phyloP scores from a whole-genome alignment of 2,113 vertebrate species.

The Ramphastos sulfuratus region DNA sequence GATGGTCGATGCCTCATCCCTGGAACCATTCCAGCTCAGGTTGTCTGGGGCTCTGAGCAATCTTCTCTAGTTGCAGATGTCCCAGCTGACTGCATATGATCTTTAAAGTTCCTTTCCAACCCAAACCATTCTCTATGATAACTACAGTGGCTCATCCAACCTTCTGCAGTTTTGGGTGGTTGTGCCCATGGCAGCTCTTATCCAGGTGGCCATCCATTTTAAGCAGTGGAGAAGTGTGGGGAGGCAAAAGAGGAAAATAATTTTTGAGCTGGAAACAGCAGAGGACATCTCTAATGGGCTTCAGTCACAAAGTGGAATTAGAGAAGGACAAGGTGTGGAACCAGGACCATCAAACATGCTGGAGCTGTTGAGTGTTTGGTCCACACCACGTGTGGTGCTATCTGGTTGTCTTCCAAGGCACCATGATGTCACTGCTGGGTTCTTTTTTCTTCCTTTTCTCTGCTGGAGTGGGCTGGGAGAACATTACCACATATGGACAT shows the following conservation, averaged over 20 bases:
- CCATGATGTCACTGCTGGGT: neutral
- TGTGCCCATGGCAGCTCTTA: neutral
- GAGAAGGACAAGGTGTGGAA: neutral
- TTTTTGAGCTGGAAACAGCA: neutral
- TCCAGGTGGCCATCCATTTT: fast-evolving
- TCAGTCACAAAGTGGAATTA: neutral
- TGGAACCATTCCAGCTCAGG: too few relatives aligned
- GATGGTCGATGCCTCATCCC: too few relatives aligned
- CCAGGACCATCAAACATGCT: too few relatives aligned
- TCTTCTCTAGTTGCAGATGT: too few relatives aligned
- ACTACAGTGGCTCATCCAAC: neutral
- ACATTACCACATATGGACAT: fast-evolving
- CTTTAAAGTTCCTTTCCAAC: too few relatives aligned
- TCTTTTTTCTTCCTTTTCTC: neutral
- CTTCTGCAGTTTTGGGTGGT: fast-evolving
- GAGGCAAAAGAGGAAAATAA: too few relatives aligned
- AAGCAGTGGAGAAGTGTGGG: neutral
- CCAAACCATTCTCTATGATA: neutral
- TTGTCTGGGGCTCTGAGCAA: too few relatives aligned
- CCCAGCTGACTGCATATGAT: too few relatives aligned
- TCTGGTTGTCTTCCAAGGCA: neutral
- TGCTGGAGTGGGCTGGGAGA: neutral
- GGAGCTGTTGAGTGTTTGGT: too few relatives aligned
- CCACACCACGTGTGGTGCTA: neutral
- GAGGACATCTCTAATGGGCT: neutral